Evolutionary conservation across 2,113 vertebrate species (phyloP), one percentile per base, ranked within the genome.

Genomic region (Rhabdornis inornatus): DNA sequence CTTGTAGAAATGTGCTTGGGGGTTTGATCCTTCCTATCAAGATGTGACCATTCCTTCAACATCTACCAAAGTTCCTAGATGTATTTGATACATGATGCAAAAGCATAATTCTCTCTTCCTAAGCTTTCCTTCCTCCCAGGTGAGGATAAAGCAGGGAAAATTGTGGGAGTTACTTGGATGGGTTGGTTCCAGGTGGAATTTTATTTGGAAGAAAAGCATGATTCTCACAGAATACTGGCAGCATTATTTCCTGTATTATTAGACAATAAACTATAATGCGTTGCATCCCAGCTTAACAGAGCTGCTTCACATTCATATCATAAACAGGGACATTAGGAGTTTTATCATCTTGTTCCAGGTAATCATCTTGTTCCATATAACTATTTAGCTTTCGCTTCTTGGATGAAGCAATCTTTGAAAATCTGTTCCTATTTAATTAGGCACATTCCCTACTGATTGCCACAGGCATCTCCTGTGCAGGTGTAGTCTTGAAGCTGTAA

Each of bases 261-360:
- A 64, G n/a, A 74, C 47, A 87, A 84, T 69, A 57, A 92, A 47
- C 17, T 44, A 40, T 25, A 92, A 92, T 28, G 33, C 19, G 28
- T 55, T 91, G 49, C 64, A 90, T 61, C 42, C 28, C 15, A 25
- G 27, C 11, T 90, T 91, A 84, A 82, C 52, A 83, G 87, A 83
- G 84, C 59, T 80, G 50, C 45, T 94, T 76, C 85, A 76, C n/a
- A 64, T 72, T 78, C 83, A 23, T 52, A 71, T 55, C 87, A 85
- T 42, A 82, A 81, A 89, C 64, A 95, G 78, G 87, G 92, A 83
- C 81, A 95, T 96, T 87, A 95, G 59, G 63, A 90, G 44, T 89
- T 97, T 95, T 95, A 95, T 96, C 88, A 95, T 96, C 96, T 95
- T 95, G 81, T 94, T 96, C 86, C 92, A 97, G 74, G 93, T 97